A percentile compares a stretch with the other conserved stretches of the same genome.
Conservation (phyloP, 2,113 vertebrate species). For the Corydoras maculifer region DNA sequence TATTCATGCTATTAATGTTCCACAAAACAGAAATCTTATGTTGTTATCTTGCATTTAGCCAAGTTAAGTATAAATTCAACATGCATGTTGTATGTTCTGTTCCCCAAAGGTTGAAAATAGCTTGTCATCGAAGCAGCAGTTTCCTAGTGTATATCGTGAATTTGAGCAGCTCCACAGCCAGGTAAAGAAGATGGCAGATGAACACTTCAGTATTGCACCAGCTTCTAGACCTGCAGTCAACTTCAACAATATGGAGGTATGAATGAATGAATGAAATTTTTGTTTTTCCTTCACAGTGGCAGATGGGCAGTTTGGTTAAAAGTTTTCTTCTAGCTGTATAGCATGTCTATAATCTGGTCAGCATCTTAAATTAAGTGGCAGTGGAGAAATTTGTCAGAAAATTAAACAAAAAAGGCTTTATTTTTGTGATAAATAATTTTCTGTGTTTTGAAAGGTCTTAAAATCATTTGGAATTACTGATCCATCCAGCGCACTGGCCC, state of each 20-base stretch:
- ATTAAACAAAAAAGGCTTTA: background rate
- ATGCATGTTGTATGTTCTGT: background rate
- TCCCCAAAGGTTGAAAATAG: conserved; percentile 72
- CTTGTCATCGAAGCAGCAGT: conserved; percentile 62
- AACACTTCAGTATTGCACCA: conserved; percentile 69
- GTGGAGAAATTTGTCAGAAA: too few relatives aligned
- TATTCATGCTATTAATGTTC: too few relatives aligned
- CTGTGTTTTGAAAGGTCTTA: conserved; percentile 54
- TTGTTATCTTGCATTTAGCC: too few relatives aligned
- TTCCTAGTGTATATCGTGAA: conserved; percentile 84
- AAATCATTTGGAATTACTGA: conserved; percentile 65
- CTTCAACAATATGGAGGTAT: conserved; percentile 77
- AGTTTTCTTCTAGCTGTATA: too few relatives aligned
- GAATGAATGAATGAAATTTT: background rate
- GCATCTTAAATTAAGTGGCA: too few relatives aligned
- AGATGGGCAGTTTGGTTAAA: too few relatives aligned
- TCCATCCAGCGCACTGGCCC: conserved; percentile 59
- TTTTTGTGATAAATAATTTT: background rate
- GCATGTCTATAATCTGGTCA: too few relatives aligned
- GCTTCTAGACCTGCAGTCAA: conserved; percentile 67
- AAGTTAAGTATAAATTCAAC: background rate
- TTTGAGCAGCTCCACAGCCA: conserved; percentile 84
- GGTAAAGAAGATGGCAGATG: conserved; percentile 79
- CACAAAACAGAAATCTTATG: too few relatives aligned
- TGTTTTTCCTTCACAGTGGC: too few relatives aligned